phyloP scores from a whole-genome alignment of 2,888 invertebrate genomes.

The Xanthostigma xanthostigma region DNA sequence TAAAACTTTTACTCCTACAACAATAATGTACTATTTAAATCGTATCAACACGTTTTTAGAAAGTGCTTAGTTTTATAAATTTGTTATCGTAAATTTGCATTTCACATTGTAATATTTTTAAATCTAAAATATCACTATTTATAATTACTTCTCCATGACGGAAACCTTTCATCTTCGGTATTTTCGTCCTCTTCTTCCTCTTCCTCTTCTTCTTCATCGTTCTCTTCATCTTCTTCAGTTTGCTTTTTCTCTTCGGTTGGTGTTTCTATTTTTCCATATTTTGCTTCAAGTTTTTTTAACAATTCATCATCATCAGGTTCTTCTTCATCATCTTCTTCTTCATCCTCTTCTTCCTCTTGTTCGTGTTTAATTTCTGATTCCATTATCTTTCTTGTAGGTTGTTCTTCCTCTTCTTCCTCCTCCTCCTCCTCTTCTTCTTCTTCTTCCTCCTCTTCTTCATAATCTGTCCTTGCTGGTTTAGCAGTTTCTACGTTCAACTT shows the following conservation, averaged over 20 bases:
- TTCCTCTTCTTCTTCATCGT: slow-evolving; percentile 20
- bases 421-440: slow-evolving; percentile 34
- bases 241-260: slow-evolving; percentile 28
- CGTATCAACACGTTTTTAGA: too few species aligned
- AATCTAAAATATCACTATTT: too few species aligned
- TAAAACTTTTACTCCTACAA: slow-evolving; percentile 17
- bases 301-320: slow-evolving; percentile 57
- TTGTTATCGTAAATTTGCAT: too few species aligned
- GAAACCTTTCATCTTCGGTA: slow-evolving; percentile 15
- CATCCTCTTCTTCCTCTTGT: slow-evolving; percentile 8
- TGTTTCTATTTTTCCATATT: slow-evolving; percentile 50
- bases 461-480: slow-evolving; percentile 10
- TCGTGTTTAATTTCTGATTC: slow-evolving; percentile 8
- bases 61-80: too few species aligned
- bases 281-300: slow-evolving; percentile 51
- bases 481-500: neutral
- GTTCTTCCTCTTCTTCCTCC: slow-evolving; percentile 32
- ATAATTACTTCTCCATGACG: slow-evolving; percentile 27
- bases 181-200: slow-evolving; percentile 17
- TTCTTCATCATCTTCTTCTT: slow-evolving; percentile 15
- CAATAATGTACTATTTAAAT: neutral
- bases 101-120: too few species aligned
- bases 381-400: neutral
- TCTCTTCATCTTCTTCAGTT: slow-evolving; percentile 32
- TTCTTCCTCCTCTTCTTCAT: slow-evolving; percentile 21